phyloP scores from a whole-genome alignment of 2,888 invertebrate genomes.

The Oxycera nigricornis region DNA sequence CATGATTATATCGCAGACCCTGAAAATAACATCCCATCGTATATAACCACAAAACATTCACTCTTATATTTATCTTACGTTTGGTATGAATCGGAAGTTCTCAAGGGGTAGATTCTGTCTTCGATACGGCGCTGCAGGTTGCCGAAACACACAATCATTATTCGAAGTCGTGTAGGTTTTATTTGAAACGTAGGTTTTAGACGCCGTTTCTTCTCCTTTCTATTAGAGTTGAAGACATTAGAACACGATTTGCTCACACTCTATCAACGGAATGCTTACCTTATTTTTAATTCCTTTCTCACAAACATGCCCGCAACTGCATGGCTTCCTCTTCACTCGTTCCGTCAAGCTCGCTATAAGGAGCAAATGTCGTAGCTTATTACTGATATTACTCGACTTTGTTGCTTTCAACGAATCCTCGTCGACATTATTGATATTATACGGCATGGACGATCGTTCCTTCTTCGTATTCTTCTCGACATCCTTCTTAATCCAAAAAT shows the following conservation, averaged over 20 bases:
- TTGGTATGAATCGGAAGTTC: constrained; percentile 44
- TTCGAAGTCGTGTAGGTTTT: constrained; percentile 50
- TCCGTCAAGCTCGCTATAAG: constrained; percentile 60
- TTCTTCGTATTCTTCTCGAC: constrained; percentile 39
- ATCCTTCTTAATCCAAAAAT: constrained; percentile 75
- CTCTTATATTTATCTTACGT: background rate
- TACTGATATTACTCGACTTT: constrained; percentile 53
- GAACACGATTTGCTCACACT: too few species aligned
- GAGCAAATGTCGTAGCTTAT: constrained; percentile 60
- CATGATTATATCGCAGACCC: constrained; percentile 53
- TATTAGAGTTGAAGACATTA: background rate
- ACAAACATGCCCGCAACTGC: constrained; percentile 59
- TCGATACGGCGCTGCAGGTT: constrained; percentile 56
- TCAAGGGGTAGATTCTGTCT: constrained; percentile 56
- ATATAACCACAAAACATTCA: background rate
- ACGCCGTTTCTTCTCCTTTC: constrained; percentile 50
- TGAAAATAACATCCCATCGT: constrained; percentile 41
- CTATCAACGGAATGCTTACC: constrained; percentile 47
- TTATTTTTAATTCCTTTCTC: constrained; percentile 54
- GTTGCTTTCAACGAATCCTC: constrained; percentile 36
- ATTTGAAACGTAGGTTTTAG: constrained; percentile 54
- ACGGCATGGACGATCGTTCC: constrained; percentile 35
- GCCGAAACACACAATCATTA: constrained; percentile 51
- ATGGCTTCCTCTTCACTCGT: constrained; percentile 57
- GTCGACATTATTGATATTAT: constrained; percentile 35